These are phyloP conservation scores for Mus minutoides DNA, from an alignment of 2,797 vertebrate genomes.

Conservation along the genomic window DNA sequence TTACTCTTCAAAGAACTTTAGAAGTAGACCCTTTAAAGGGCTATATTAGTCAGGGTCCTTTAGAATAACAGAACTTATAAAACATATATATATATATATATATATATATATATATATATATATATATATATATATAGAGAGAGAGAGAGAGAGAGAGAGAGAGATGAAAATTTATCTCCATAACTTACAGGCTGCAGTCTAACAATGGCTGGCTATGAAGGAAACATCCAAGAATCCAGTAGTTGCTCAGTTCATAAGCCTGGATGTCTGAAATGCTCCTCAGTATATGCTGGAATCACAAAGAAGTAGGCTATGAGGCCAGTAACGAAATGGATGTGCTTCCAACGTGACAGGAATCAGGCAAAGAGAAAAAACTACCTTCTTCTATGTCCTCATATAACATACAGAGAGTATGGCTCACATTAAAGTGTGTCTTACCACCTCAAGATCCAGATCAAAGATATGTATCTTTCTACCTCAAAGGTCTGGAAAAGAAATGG, in stretches of 20 bases:
- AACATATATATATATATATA: not conserved
- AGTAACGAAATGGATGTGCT: not conserved
- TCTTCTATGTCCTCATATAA: not conserved
- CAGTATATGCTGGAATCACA: not conserved
- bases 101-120: not conserved
- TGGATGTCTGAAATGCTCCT: not conserved
- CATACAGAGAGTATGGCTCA: not conserved
- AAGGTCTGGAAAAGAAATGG: not conserved
- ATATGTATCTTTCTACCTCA: not conserved
- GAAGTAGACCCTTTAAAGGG: conserved; percentile 20
- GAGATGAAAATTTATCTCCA: not conserved
- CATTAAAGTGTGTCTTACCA: not conserved
- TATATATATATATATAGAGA: not conserved
- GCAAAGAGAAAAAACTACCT: not conserved
- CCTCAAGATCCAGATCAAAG: not conserved
- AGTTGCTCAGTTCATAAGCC: not conserved
- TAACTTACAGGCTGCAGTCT: not conserved
- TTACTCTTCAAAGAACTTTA: conserved; percentile 1
- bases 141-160: too few relatives aligned
- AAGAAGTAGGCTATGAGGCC: not conserved
- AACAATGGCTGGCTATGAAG: not conserved
- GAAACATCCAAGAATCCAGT: not conserved
- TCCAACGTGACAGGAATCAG: not conserved
- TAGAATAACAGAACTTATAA: not conserved
- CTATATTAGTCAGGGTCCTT: not conserved